phyloP scores from a whole-genome alignment of 2,888 invertebrate genomes.

The Dryomyza anilis region DNA sequence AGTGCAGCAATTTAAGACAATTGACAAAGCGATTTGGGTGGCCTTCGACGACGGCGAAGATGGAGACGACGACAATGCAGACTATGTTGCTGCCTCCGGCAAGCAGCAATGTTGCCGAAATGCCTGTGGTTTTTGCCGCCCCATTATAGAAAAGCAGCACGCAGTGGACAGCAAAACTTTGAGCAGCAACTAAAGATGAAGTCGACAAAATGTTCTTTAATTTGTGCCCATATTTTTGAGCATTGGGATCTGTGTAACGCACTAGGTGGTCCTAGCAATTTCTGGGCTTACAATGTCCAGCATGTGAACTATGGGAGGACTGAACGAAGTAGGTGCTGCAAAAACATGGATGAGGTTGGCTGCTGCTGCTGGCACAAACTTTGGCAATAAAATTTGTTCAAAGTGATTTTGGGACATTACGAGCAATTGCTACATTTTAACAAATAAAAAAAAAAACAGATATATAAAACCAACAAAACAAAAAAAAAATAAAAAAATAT shows the following conservation, averaged over 20 bases:
- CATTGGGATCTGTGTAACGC: not conserved
- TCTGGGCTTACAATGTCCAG: not conserved
- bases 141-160: not conserved
- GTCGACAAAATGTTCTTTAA: slow-evolving; percentile 23
- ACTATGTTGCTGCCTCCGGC: too few relatives aligned
- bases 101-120: too few relatives aligned
- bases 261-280: slow-evolving; percentile 2
- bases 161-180: not conserved
- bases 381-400: slow-evolving; percentile 33
- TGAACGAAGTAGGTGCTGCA: too few relatives aligned
- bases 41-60: not conserved
- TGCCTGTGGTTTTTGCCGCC: not conserved
- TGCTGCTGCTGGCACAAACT: slow-evolving; percentile 6
- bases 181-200: not conserved
- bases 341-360: too few relatives aligned
- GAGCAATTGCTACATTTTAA: slow-evolving; percentile 28
- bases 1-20: slow-evolving; percentile 15
- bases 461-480: too few relatives aligned
- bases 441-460: too few relatives aligned
- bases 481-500: too few relatives aligned
- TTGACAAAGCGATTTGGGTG: slow-evolving; percentile 17
- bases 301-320: too few relatives aligned
- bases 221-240: slow-evolving; percentile 13
- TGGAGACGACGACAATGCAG: too few relatives aligned
- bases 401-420: slow-evolving; percentile 31